Percentiles rank a stretch among this genome's conserved stretches.
phyloP scores from a whole-genome alignment of 2,888 invertebrate genomes.

The Ligdia adustata region DNA sequence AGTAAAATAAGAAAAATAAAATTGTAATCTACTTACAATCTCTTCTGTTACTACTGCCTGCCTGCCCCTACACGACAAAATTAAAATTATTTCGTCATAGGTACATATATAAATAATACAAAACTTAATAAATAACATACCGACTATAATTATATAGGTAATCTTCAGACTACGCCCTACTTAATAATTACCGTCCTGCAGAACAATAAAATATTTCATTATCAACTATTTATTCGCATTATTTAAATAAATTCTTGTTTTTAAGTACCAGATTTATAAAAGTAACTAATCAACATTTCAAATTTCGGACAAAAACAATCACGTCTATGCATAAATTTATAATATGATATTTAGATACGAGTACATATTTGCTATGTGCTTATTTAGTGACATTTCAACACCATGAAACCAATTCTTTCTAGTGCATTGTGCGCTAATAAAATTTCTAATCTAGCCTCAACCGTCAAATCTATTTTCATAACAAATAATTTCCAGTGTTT shows the following conservation, averaged over 20 bases:
- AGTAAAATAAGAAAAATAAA: neutral
- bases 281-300: constrained; percentile 14
- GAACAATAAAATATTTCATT: constrained; percentile 6
- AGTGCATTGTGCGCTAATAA: constrained; percentile 36
- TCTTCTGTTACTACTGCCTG: too few relatives aligned
- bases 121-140: too few relatives aligned
- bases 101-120: too few relatives aligned
- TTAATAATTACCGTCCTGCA: constrained; percentile 4
- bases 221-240: constrained; percentile 4
- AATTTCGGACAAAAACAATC: constrained; percentile 25
- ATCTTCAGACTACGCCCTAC: constrained; percentile 4
- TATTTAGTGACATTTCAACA: constrained; percentile 33
- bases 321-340: constrained; percentile 26
- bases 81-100: too few relatives aligned
- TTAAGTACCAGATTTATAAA: constrained; percentile 20
- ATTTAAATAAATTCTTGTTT: constrained; percentile 20
- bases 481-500: constrained; percentile 18
- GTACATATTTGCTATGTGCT: constrained; percentile 30
- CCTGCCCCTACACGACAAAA: too few relatives aligned
- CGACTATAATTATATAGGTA: too few relatives aligned
- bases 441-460: constrained; percentile 23
- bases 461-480: constrained; percentile 16
- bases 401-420: constrained; percentile 31
- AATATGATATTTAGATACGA: constrained; percentile 19
- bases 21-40: too few relatives aligned